Percentiles rank a stretch among this genome's conserved stretches.
phyloP scores from a whole-genome alignment of 2,113 vertebrate species.

The Notarius quadriscutis region DNA sequence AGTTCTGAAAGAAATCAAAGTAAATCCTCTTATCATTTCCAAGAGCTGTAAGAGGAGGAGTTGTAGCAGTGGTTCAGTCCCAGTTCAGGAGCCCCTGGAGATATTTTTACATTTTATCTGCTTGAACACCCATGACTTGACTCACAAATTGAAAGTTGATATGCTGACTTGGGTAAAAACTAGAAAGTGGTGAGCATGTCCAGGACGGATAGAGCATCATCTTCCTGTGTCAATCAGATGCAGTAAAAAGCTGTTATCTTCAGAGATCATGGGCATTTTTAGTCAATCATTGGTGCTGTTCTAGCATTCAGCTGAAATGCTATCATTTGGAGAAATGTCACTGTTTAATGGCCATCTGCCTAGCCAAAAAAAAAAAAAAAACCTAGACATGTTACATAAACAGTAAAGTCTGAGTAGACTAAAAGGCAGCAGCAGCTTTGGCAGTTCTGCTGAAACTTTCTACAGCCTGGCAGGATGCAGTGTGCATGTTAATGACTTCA shows the following conservation, averaged over 20 bases:
- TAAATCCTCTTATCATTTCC: not conserved
- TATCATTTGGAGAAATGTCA: not conserved
- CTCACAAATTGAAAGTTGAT: conserved; percentile 1
- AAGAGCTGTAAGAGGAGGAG: conserved; percentile 6
- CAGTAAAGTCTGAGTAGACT: conserved; percentile 4
- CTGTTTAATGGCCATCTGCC: not conserved
- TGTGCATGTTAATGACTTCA: conserved; percentile 16
- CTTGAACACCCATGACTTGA: conserved; percentile 5
- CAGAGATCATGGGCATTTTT: not conserved
- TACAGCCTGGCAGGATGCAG: not conserved
- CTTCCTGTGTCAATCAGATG: not conserved
- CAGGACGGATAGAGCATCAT: not conserved
- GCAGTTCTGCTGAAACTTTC: conserved; percentile 12
- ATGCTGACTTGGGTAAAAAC: not conserved
- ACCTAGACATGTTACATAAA: conserved; percentile 2
- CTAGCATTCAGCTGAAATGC: not conserved
- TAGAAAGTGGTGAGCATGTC: not conserved
- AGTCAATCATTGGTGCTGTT: not conserved
- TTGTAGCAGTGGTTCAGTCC: not conserved
- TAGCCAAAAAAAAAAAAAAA: not conserved
- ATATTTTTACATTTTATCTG: conserved; percentile 4
- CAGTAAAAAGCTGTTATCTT: not conserved
- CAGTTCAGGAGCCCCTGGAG: not conserved
- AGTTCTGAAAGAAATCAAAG: not conserved
- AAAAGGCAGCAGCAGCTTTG: not conserved